These are phyloP conservation scores for Amphiprion percula DNA, from an alignment of 2,113 vertebrate genomes.

Conservation along the genomic window DNA sequence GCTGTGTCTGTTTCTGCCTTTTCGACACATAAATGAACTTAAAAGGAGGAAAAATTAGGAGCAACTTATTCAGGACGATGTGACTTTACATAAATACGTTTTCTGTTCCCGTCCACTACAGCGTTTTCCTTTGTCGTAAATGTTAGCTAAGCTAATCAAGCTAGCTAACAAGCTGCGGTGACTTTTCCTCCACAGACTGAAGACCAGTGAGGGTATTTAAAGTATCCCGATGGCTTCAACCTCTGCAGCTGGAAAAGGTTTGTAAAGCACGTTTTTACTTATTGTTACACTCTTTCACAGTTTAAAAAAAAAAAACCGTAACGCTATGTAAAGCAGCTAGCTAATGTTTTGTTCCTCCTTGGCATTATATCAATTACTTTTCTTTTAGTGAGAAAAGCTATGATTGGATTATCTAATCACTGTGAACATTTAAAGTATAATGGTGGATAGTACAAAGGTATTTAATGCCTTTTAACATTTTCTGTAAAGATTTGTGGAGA, in stretches of 20 bases:
- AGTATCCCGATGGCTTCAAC: constrained; percentile 60
- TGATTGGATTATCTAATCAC: too few species aligned
- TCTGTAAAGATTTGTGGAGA: too few species aligned
- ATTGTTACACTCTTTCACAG: neutral
- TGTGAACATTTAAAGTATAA: too few species aligned
- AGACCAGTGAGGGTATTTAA: neutral
- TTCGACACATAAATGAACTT: neutral
- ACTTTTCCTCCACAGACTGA: constrained; percentile 3
- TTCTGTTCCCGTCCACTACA: neutral
- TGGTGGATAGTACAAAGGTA: neutral
- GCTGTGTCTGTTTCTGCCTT: neutral
- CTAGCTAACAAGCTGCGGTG: constrained; percentile 36
- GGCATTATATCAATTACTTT: too few species aligned
- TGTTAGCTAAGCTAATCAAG: constrained; percentile 18
- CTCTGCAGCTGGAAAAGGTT: constrained; percentile 54
- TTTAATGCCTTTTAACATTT: neutral
- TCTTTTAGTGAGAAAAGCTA: too few species aligned
- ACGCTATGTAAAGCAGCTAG: neutral
- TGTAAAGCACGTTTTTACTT: neutral
- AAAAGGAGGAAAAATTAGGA: neutral
- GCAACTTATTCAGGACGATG: neutral
- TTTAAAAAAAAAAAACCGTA: neutral
- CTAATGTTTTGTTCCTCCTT: neutral
- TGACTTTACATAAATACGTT: neutral
- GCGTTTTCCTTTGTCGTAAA: neutral